A percentile compares a stretch with the other conserved stretches of the same genome.
phyloP scores from a whole-genome alignment of 2,888 invertebrate genomes.

The Linyphia triangularis region DNA sequence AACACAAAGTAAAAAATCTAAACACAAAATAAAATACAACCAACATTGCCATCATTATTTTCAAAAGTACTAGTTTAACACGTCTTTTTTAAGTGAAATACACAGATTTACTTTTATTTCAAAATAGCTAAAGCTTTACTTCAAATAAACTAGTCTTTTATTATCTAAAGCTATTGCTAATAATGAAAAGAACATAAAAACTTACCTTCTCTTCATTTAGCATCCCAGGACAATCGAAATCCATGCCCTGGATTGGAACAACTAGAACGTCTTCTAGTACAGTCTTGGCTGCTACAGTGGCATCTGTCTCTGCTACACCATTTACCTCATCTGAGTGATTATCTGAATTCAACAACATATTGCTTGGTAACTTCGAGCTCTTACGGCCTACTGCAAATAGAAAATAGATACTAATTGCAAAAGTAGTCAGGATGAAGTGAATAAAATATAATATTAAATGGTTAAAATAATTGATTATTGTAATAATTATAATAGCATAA shows the following conservation, averaged over 20 bases:
- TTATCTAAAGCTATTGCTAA: neutral
- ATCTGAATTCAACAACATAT: constrained; percentile 40
- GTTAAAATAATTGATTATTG: no score
- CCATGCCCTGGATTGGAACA: constrained; percentile 84
- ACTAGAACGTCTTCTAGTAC: constrained; percentile 83
- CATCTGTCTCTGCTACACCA: constrained; percentile 44
- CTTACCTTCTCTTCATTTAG: constrained; percentile 85
- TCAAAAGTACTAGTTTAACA: neutral
- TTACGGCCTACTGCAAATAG: constrained; percentile 56
- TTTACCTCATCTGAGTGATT: constrained; percentile 53
- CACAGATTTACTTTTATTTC: no score
- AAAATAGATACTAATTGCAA: neutral
- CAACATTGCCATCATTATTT: no score
- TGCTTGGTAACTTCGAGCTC: constrained; percentile 59
- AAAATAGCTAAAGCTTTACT: neutral
- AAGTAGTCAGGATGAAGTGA: no score
- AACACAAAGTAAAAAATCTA: no score
- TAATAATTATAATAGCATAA: no score
- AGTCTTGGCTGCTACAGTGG: constrained; percentile 8
- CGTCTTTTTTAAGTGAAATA: neutral
- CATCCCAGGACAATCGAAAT: constrained; percentile 84
- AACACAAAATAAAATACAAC: no score
- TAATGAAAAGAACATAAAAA: neutral
- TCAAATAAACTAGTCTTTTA: neutral
- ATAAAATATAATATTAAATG: no score